Conservation (phyloP, 2,113 vertebrate species). For the Hassar affinis region DNA sequence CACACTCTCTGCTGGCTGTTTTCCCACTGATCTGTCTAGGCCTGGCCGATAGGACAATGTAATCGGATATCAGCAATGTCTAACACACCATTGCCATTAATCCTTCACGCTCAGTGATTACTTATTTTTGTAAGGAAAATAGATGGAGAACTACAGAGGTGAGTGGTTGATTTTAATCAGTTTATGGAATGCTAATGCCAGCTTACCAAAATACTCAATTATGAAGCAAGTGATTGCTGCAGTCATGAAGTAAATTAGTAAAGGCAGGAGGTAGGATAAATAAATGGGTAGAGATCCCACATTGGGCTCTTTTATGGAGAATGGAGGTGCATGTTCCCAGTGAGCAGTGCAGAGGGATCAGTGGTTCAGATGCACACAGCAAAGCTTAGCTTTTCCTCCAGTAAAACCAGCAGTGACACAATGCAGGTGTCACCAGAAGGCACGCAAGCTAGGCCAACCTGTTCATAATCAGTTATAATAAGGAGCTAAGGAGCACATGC, state of each 20-base stretch:
- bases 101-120: background rate
- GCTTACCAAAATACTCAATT: background rate
- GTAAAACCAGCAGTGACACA: background rate
- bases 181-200: background rate
- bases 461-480: background rate
- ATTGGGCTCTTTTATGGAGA: background rate
- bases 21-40: constrained; percentile 50
- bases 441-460: background rate
- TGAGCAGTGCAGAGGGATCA: background rate
- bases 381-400: background rate
- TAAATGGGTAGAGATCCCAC: background rate
- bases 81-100: background rate
- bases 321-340: no score
- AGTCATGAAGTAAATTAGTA: background rate
- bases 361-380: background rate
- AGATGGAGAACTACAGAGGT: background rate
- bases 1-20: constrained; percentile 51
- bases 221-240: background rate
- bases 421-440: background rate
- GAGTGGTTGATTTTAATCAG: background rate
- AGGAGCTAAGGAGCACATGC: background rate
- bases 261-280: background rate
- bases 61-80: constrained; percentile 25
- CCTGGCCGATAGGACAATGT: constrained; percentile 16
- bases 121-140: no score